Percentiles rank a stretch among this genome's conserved stretches.
phyloP scores from a whole-genome alignment of 2,797 vertebrate genomes.

The Natrix natrix region DNA sequence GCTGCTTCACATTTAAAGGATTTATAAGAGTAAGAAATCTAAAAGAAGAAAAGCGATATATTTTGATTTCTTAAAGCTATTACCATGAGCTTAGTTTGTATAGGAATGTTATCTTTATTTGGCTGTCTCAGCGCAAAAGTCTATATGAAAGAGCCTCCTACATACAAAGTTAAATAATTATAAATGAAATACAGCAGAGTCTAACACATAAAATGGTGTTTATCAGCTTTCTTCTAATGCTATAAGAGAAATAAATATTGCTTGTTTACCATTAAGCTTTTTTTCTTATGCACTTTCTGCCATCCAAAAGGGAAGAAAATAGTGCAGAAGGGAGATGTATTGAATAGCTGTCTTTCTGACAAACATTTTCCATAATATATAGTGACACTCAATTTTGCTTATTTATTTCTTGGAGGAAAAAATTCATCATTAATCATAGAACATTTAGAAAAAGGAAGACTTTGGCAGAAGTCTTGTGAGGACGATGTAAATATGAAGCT shows the following conservation, averaged over 20 bases:
- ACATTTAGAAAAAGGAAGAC: not conserved
- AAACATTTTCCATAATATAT: not conserved
- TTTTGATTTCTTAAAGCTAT: not conserved
- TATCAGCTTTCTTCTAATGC: not conserved
- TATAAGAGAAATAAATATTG: slow-evolving; percentile 10
- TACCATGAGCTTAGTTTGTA: not conserved
- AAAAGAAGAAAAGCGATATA: not conserved
- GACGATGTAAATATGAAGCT: not conserved
- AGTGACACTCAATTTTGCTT: not conserved
- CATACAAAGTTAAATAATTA: not conserved
- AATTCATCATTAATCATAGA: not conserved
- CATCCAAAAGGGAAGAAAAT: not conserved
- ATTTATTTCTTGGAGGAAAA: not conserved
- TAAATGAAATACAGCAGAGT: not conserved
- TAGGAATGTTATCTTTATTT: not conserved
- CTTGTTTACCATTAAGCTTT: not conserved
- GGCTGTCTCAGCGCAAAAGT: not conserved
- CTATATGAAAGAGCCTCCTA: not conserved
- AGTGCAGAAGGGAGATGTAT: not conserved
- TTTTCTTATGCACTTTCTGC: not conserved
- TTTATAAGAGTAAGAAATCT: not conserved
- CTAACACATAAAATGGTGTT: not conserved
- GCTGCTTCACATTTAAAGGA: not conserved
- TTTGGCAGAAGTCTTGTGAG: not conserved
- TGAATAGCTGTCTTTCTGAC: not conserved